phyloP scores from a whole-genome alignment of 2,888 invertebrate genomes.

The Chaetogeoica ovagalla region DNA sequence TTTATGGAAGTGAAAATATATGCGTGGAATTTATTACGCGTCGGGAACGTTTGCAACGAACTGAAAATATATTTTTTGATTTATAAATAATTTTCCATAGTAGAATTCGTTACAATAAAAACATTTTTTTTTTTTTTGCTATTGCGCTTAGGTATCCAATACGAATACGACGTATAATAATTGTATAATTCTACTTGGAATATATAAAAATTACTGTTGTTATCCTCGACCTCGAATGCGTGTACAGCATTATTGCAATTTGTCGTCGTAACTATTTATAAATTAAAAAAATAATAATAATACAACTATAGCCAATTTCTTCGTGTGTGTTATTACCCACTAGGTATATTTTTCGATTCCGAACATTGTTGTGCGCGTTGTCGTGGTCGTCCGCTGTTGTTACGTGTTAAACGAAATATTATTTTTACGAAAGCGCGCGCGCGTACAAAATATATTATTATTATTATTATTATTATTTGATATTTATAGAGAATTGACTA shows the following conservation, averaged over 20 bases:
- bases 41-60: too few species aligned
- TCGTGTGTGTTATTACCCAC: not conserved
- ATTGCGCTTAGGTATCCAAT: too few species aligned
- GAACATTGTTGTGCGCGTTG: not conserved
- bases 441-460: not conserved
- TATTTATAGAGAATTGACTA: slow-evolving; percentile 11
- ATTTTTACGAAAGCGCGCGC: not conserved
- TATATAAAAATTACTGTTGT: not conserved
- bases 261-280: not conserved
- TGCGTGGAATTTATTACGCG: too few species aligned
- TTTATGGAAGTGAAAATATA: too few species aligned
- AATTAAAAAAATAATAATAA: slow-evolving; percentile 6
- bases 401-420: slow-evolving; percentile 25
- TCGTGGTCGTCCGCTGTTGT: not conserved
- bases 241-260: not conserved
- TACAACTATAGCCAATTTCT: slow-evolving; percentile 13
- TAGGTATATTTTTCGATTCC: not conserved
- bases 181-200: too few species aligned
- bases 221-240: slow-evolving; percentile 26
- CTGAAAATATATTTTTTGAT: too few species aligned
- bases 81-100: too few species aligned
- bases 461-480: not conserved
- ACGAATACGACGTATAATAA: too few species aligned
- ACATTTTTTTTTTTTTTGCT: too few species aligned
- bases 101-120: too few species aligned